phyloP scores from a whole-genome alignment of 2,797 vertebrate species.

The Cryptoprocta ferox region DNA sequence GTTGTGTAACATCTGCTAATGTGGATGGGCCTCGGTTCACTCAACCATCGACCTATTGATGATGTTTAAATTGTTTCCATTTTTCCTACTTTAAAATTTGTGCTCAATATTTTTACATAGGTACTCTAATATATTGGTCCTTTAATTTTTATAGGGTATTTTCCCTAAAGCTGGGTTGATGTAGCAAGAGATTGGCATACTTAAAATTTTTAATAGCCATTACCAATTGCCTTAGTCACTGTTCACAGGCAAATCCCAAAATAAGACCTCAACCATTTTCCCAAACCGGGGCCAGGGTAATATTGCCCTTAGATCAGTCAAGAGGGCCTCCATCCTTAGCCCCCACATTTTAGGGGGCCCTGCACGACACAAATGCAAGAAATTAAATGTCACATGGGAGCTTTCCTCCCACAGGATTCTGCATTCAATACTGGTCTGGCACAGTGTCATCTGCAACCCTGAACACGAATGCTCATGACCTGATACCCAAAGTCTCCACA shows the following conservation, averaged over 20 bases:
- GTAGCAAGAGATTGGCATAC: neutral
- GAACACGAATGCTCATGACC: neutral
- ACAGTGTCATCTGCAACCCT: neutral
- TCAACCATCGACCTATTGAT: neutral
- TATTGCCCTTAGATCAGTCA: neutral
- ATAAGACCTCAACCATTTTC: neutral
- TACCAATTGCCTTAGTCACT: conserved; percentile 10
- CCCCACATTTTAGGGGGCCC: neutral
- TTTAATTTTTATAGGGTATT: conserved; percentile 19
- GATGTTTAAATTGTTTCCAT: neutral
- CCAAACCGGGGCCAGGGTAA: neutral
- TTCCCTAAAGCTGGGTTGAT: neutral
- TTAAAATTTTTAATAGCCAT: conserved; percentile 5
- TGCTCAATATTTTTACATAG: conserved; percentile 35
- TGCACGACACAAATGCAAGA: neutral
- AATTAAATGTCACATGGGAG: neutral
- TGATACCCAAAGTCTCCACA: neutral
- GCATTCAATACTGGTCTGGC: neutral
- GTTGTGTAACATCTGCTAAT: neutral
- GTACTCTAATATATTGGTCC: neutral
- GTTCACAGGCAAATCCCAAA: neutral
- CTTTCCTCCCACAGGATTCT: neutral
- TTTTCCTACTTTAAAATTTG: conserved; percentile 18
- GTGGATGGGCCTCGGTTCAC: neutral
- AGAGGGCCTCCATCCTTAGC: neutral